These are phyloP conservation scores for Drosophila aff. DNA, from an alignment of 1,140 invertebrate genomes.

Conservation along the genomic window DNA sequence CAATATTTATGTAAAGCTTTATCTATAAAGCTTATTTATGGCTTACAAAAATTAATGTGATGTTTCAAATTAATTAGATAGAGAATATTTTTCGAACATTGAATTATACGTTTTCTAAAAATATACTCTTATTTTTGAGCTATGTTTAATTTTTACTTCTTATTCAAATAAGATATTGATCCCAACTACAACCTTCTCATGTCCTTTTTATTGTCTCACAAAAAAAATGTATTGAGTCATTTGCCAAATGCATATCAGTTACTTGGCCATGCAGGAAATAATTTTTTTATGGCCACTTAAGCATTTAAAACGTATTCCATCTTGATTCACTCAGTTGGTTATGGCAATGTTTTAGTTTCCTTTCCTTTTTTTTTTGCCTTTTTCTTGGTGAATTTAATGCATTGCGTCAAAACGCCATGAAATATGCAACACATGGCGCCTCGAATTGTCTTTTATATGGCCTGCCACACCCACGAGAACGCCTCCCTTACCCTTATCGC, in stretches of 20 bases:
- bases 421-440: slow-evolving; percentile 81
- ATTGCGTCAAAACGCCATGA: slow-evolving; percentile 73
- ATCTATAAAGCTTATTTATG: no score
- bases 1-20: slow-evolving; percentile 6
- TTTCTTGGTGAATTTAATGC: slow-evolving; percentile 54
- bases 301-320: slow-evolving; percentile 61
- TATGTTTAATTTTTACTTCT: no score
- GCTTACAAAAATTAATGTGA: no score
- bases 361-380: slow-evolving; percentile 16
- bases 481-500: slow-evolving; percentile 21
- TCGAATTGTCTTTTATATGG: slow-evolving; percentile 70
- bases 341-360: slow-evolving; percentile 50
- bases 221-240: slow-evolving; percentile 13
- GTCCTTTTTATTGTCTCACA: background rate
- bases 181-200: background rate
- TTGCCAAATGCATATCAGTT: slow-evolving; percentile 32
- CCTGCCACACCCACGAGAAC: slow-evolving; percentile 16
- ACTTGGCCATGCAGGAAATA: slow-evolving; percentile 38
- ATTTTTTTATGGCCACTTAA: slow-evolving; percentile 69
- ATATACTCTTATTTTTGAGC: no score
- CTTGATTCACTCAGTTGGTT: slow-evolving; percentile 55
- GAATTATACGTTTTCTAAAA: no score
- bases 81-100: no score
- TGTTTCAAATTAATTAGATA: no score
- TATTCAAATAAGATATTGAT: background rate